Evolutionary conservation across 1,140 invertebrate genomes (phyloP), one percentile per base, ranked within the genome.

Genomic region (Melanaphis sacchari): DNA sequence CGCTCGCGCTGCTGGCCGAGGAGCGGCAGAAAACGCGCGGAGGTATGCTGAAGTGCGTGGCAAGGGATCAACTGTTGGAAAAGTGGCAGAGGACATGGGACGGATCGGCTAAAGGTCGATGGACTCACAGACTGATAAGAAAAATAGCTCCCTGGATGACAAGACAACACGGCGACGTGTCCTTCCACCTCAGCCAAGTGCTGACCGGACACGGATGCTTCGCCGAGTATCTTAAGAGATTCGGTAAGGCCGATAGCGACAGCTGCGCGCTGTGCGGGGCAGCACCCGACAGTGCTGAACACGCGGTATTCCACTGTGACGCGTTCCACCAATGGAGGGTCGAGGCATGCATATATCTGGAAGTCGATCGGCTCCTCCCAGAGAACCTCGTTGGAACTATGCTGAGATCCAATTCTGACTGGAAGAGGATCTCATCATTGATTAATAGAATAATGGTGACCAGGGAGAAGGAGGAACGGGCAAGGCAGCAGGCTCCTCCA

Each of bases 31-130:
- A 43, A 5, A 41, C 24, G 9, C 7, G 43, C 38, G 6, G 38
- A 0, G 18, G 18, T 22, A 6, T 9, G 5, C 0, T 2, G 4
- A 81, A 36, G 36, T 1, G 9, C 18, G 18, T 8, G 7, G 36
- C 36, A 38, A 82, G 81, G 18, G 81, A 82, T 36, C 26, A 26
- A 9, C 2, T 31, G 31, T 0, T n/a, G 3, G 36, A 15, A 0
- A 38, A 38, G 40, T 41, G n/a, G 76, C 76, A 36, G n/a, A 11
- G 6, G 36, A n/a, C 21, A 2, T 89, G 87, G 87, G 43, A n/a
- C 18, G 3, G 4, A 2, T 6, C 43, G 18, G 87, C 4, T 2
- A 89, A 89, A 4, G 87, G 43, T 0, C 21, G 46, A 15, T 52
- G 87, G 87, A 89, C 43, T 0, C 5, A 52, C 4, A 22, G 46